Conservation (phyloP, 1,140 invertebrate species). For the Xylocopa sonorina region DNA sequence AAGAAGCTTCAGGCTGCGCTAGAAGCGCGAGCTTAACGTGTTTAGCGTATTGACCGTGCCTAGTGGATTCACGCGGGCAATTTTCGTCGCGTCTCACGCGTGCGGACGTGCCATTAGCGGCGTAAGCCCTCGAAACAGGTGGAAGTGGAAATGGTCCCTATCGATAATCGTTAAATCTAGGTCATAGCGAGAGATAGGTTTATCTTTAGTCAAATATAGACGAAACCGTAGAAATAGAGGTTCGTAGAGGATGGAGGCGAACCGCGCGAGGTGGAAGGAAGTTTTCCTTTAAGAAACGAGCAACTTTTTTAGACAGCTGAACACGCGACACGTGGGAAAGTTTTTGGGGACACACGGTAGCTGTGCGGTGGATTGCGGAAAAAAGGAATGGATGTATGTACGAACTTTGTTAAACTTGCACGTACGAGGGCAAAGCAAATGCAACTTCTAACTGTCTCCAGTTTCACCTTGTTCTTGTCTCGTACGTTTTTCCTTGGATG, state of each 20-base stretch:
- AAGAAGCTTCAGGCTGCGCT: no score
- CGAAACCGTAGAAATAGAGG: constrained; percentile 18
- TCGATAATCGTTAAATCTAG: constrained; percentile 15
- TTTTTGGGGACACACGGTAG: no score
- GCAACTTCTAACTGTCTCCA: not conserved
- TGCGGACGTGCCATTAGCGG: no score
- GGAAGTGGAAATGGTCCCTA: not conserved
- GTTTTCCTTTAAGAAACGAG: constrained; percentile 4
- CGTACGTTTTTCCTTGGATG: not conserved
- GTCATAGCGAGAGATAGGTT: constrained; percentile 6
- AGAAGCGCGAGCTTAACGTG: no score
- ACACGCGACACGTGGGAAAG: not conserved
- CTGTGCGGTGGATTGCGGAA: not conserved
- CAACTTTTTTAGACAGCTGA: constrained; percentile 3
- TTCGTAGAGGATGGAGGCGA: not conserved
- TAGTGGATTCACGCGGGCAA: no score
- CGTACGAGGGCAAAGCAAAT: not conserved
- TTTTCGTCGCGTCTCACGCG: no score
- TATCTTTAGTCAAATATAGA: not conserved
- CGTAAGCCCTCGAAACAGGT: no score
- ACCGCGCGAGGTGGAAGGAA: not conserved
- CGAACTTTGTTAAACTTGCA: not conserved
- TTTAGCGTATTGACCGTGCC: no score
- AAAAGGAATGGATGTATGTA: not conserved
- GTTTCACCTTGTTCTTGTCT: not conserved